Evolutionary conservation across 1,140 invertebrate species (phyloP).

Genomic region (Zaprionus lachaisei): DNA sequence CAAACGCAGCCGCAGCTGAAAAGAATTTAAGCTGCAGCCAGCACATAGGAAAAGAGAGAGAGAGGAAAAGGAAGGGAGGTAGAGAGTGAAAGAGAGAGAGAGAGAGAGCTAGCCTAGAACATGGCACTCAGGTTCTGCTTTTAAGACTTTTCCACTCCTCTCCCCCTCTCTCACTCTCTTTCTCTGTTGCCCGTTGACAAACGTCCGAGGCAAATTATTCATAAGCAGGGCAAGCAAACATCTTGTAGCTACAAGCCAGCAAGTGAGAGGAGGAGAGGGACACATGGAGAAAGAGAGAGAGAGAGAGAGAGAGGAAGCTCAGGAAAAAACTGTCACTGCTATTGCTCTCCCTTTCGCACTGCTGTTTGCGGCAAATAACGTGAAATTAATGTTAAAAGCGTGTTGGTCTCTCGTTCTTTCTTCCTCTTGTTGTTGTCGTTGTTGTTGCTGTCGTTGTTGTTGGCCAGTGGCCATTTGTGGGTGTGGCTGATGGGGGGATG

Average conservation of each 20-base stretch:
- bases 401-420: constrained; percentile 24
- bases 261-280: neutral
- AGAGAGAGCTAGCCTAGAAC: neutral
- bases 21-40: constrained; percentile 26
- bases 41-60: neutral
- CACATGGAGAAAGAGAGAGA: neutral
- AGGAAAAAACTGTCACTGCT: constrained; percentile 14
- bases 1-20: constrained; percentile 51
- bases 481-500: neutral
- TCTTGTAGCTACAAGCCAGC: constrained; percentile 39
- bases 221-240: constrained; percentile 57
- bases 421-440: neutral
- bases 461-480: constrained; percentile 8
- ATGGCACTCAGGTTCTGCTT: constrained; percentile 16
- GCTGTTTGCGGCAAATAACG: constrained; percentile 39
- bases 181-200: constrained; percentile 25
- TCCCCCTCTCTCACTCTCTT: no score
- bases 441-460: neutral
- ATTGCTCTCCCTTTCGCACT: neutral
- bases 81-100: neutral
- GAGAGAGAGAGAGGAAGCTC: neutral
- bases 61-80: neutral
- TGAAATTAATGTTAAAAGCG: constrained; percentile 60
- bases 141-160: constrained; percentile 2
- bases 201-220: constrained; percentile 60